Conservation (phyloP, 2,113 vertebrate species). For the Tretioscincus oriximinensis region DNA sequence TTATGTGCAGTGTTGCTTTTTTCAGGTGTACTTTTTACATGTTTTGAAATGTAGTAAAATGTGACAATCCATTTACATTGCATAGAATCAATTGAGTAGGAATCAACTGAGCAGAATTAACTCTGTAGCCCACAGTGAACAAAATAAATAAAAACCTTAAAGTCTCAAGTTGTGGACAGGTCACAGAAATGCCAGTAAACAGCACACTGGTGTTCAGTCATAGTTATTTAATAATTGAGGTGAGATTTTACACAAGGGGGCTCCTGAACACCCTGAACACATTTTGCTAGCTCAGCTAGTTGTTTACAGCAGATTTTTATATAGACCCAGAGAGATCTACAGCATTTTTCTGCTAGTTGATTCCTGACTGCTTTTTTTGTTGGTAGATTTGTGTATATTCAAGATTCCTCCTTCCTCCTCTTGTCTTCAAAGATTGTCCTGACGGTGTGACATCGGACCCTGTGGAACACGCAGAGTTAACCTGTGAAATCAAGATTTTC, state of each 20-base stretch:
- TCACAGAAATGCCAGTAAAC: neutral
- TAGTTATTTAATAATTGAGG: neutral
- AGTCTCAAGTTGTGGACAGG: neutral
- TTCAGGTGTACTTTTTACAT: too few species aligned
- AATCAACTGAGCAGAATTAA: neutral
- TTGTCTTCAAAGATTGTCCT: constrained; percentile 21
- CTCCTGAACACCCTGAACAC: neutral
- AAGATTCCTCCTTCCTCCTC: neutral
- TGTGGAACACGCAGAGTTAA: constrained; percentile 68
- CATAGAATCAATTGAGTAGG: too few species aligned
- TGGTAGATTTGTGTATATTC: constrained; percentile 13
- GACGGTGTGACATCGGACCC: constrained; percentile 39
- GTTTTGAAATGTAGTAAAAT: too few species aligned
- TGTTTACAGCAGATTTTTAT: accelerated
- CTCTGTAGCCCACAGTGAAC: neutral
- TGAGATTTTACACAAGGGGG: neutral
- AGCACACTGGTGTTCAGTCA: neutral
- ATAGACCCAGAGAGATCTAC: accelerated
- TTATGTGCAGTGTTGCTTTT: too few species aligned
- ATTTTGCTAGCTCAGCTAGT: neutral
- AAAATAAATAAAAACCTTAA: neutral
- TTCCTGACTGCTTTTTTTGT: constrained; percentile 21
- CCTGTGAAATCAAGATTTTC: constrained; percentile 72
- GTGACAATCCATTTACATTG: too few species aligned
- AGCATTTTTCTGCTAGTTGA: neutral